Conservation (phyloP, 2,888 invertebrate genomes). For the Patella depressa region DNA sequence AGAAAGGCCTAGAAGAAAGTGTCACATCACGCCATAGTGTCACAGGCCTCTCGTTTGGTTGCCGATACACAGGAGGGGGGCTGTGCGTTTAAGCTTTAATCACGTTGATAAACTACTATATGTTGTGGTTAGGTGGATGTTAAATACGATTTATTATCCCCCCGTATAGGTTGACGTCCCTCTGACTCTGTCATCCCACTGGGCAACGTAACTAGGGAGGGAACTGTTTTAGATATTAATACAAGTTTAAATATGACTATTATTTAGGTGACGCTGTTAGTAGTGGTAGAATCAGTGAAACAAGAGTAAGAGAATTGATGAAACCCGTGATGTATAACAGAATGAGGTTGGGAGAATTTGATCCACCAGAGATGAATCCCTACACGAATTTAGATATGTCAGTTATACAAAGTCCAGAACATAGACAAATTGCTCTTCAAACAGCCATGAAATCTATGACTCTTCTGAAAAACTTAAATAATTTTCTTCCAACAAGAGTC, state of each 20-base stretch:
- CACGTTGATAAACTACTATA: no score
- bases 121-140: no score
- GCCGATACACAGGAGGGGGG: no score
- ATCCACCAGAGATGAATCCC: slow-evolving; percentile 59
- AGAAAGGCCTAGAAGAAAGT: no score
- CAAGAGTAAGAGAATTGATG: slow-evolving; percentile 33
- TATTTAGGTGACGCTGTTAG: slow-evolving; percentile 46
- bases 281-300: slow-evolving; percentile 41
- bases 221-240: no score
- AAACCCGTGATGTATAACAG: slow-evolving; percentile 51
- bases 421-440: slow-evolving; percentile 40
- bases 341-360: slow-evolving; percentile 56
- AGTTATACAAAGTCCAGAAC: slow-evolving; percentile 44
- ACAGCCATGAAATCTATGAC: slow-evolving; percentile 58
- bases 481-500: slow-evolving; percentile 37
- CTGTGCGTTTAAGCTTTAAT: no score
- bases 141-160: no score
- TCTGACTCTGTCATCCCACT: no score
- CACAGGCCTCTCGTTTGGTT: no score
- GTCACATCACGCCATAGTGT: no score
- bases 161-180: no score
- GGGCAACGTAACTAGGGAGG: no score
- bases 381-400: slow-evolving; percentile 45
- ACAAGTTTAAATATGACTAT: slow-evolving; percentile 23
- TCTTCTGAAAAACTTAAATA: slow-evolving; percentile 51